Conservation (phyloP, 2,797 vertebrate species). For the Molothrus ater region DNA sequence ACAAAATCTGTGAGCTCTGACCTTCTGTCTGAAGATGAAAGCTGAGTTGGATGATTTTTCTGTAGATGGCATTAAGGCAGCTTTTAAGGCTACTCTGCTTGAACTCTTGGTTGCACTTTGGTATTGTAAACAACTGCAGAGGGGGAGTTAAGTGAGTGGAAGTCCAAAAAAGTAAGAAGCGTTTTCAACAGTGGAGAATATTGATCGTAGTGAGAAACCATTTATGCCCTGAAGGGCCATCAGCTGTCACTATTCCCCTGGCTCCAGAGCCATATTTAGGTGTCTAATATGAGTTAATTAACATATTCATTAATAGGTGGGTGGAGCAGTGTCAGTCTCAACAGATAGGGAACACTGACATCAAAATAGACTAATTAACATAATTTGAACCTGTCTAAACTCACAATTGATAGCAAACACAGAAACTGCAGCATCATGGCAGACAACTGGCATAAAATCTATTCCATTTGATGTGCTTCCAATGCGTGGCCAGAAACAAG, state of each 20-base stretch:
- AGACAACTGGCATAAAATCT: not conserved
- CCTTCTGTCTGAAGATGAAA: slow-evolving; percentile 50
- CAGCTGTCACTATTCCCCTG: slow-evolving; percentile 19
- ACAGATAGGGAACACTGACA: slow-evolving; percentile 15
- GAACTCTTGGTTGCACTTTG: slow-evolving; percentile 26
- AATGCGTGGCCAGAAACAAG: not conserved
- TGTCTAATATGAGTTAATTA: slow-evolving; percentile 28
- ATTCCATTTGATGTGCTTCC: not conserved
- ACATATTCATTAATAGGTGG: slow-evolving; percentile 42
- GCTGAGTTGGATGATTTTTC: slow-evolving; percentile 42
- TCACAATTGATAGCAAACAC: not conserved
- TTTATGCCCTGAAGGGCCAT: slow-evolving; percentile 45
- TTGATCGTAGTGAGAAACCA: slow-evolving; percentile 21
- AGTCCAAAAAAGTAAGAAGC: slow-evolving; percentile 32
- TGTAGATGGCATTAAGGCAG: slow-evolving; percentile 42
- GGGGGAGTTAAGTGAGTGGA: slow-evolving; percentile 35
- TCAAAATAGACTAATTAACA: slow-evolving; percentile 18
- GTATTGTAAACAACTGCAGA: not conserved
- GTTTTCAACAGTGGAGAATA: not conserved
- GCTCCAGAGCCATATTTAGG: not conserved
- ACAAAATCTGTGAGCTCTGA: slow-evolving; percentile 25
- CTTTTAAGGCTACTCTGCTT: slow-evolving; percentile 52
- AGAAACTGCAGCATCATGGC: not conserved
- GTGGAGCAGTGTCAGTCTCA: not conserved
- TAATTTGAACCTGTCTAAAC: slow-evolving; percentile 14